Base-by-base conservation (phyloP, 2,888 invertebrate genomes). In the Cerceris ruficornis region DNA sequence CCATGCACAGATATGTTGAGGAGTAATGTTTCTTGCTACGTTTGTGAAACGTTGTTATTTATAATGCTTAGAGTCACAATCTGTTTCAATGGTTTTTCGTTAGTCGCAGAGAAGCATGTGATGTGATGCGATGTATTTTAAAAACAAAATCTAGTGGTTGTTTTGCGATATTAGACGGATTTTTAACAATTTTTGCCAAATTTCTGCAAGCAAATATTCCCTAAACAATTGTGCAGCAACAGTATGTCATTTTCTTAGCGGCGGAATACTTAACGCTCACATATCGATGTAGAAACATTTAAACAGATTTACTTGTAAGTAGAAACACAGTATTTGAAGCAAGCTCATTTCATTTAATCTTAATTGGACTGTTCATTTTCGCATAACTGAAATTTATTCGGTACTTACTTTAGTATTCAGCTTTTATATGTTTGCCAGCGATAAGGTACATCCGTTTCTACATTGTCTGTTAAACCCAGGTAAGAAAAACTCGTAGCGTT, bases 201-300 rank as follows among this genome's bases (percentile, higher is more conserved):
- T 13, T 13, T 52, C 52, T 62, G 57, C 8, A 58, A 79, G 46
- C 62, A 71, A 55, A 59, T 83, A 61, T 67, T 84, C 80, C 69
- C 77, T 84, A 76, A 82, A 84, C 77, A 69, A 66, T 81, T 80
- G 75, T 77, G 68, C 64, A 64, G 17, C 60, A 70, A 60, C 61
- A 66, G 28, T 80, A 71, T 57, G 57, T 66, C 69, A 77, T 61
- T 81, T 78, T 66, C 58, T 58, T 79, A 59, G 88, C 87, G 89
- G 86, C 85, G 84, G 69, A 74, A 84, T 89, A 90, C 89, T 90
- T 90, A 89, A 86, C 58, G 65, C 75, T 70, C 54, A 55, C 66
- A 61, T 67, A 59, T 70, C 75, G 76, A 82, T 77, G 70, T 66
- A 61, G 58, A 75, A 82, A 71, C 70, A 50, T 50, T 50, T 46